Conservation (phyloP, 2,888 invertebrate species). For the Caenorhabditis sp. region DNA sequence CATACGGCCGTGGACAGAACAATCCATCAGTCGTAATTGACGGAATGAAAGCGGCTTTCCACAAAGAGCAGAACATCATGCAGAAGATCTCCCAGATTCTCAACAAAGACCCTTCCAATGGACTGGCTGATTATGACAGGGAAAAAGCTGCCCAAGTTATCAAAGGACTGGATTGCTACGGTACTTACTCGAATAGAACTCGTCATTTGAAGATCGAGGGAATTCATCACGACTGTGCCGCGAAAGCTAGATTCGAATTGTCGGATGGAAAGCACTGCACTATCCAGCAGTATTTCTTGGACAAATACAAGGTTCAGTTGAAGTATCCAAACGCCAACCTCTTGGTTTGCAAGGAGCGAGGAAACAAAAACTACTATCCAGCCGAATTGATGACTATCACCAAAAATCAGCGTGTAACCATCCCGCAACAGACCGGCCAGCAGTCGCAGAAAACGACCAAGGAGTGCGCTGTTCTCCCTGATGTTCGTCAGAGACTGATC, state of each 20-base stretch:
- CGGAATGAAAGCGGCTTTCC: conserved; percentile 73
- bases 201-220: conserved; percentile 50
- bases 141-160: conserved; percentile 50
- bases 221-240: conserved; percentile 39
- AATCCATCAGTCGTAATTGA: conserved; percentile 68
- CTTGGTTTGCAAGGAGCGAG: conserved; percentile 60
- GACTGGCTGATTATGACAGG: conserved; percentile 19
- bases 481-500: conserved; percentile 53
- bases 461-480: conserved; percentile 66
- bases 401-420: conserved; percentile 72
- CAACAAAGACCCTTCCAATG: neutral
- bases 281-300: conserved; percentile 55
- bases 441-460: conserved; percentile 67
- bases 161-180: conserved; percentile 47
- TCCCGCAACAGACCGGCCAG: conserved; percentile 66
- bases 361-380: conserved; percentile 67
- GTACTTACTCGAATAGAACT: conserved; percentile 39
- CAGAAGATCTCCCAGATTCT: conserved; percentile 53
- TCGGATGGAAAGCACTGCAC: conserved; percentile 31
- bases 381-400: conserved; percentile 68
- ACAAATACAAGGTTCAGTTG: conserved; percentile 61
- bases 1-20: conserved; percentile 59
- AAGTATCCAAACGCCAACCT: conserved; percentile 67
- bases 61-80: conserved; percentile 54
- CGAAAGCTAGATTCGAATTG: conserved; percentile 39